A percentile compares a stretch with the other conserved stretches of the same genome.
These are phyloP conservation scores for Gandaritis pyraliata DNA, from an alignment of 2,888 invertebrate species.

Conservation along the genomic window DNA sequence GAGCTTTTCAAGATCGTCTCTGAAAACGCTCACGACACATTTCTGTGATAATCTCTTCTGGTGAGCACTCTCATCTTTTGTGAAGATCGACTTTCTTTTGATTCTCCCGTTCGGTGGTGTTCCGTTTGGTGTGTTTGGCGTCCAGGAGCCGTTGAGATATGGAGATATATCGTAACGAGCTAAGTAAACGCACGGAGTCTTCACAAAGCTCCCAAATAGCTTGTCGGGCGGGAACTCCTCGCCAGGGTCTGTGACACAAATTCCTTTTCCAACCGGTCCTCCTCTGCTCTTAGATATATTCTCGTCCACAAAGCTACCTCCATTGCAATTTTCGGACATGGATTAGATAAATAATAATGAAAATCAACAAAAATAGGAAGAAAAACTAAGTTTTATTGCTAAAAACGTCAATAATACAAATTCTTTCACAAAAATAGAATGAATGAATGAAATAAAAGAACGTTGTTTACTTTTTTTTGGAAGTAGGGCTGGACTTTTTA, in stretches of 20 bases:
- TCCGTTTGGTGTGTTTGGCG: background rate
- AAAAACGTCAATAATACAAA: slow-evolving; percentile 61
- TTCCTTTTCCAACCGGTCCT: slow-evolving; percentile 37
- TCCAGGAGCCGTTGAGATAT: slow-evolving; percentile 45
- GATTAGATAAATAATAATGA: slow-evolving; percentile 43
- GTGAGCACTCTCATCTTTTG: slow-evolving; percentile 26
- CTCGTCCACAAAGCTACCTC: slow-evolving; percentile 44
- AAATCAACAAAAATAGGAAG: slow-evolving; percentile 59
- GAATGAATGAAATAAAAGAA: slow-evolving; percentile 12
- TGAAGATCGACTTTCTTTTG: slow-evolving; percentile 10
- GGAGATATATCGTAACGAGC: slow-evolving; percentile 60
- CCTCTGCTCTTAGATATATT: slow-evolving; percentile 27
- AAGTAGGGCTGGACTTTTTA: too few relatives aligned
- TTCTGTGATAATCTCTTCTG: slow-evolving; percentile 42
- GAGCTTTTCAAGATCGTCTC: slow-evolving; percentile 56
- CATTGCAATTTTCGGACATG: slow-evolving; percentile 62
- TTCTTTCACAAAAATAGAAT: slow-evolving; percentile 29
- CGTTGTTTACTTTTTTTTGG: too few relatives aligned
- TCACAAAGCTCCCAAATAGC: slow-evolving; percentile 60
- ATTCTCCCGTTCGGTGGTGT: background rate
- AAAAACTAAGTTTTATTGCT: slow-evolving; percentile 50
- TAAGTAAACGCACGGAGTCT: slow-evolving; percentile 57
- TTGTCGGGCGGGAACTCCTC: slow-evolving; percentile 49
- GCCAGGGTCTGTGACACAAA: slow-evolving; percentile 31
- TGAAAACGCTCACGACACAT: slow-evolving; percentile 57